These are phyloP conservation scores for Cavia porcellus DNA, from an alignment of 2,113 vertebrate genomes.

Conservation along the genomic window DNA sequence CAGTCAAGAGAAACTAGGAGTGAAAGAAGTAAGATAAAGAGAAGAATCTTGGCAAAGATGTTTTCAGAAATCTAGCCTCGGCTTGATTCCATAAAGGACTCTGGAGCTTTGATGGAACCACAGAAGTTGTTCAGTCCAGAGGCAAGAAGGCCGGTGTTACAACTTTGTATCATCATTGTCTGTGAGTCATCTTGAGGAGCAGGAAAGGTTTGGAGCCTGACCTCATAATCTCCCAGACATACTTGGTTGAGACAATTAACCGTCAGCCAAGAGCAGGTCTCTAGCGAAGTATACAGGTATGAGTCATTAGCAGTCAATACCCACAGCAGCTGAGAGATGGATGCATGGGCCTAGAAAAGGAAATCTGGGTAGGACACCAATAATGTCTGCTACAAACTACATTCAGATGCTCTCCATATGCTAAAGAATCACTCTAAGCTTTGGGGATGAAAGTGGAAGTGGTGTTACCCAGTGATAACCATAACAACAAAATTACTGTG, in stretches of 20 bases:
- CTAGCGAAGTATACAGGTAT: slow-evolving; percentile 75
- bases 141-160: neutral
- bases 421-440: slow-evolving; percentile 37
- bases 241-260: slow-evolving; percentile 46
- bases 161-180: neutral
- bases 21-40: neutral
- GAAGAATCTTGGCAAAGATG: neutral
- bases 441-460: slow-evolving; percentile 40
- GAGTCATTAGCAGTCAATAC: slow-evolving; percentile 70
- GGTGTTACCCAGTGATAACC: slow-evolving; percentile 9
- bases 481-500: neutral
- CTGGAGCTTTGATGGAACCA: neutral
- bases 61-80: slow-evolving; percentile 6
- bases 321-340: slow-evolving; percentile 76
- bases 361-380: slow-evolving; percentile 66
- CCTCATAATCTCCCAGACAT: slow-evolving; percentile 52
- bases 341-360: slow-evolving; percentile 69
- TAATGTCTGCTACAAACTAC: slow-evolving; percentile 61
- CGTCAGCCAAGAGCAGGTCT: slow-evolving; percentile 70
- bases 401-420: slow-evolving; percentile 72
- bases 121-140: neutral
- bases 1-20: neutral
- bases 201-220: neutral
- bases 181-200: slow-evolving; percentile 23
- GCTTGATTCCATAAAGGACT: neutral